Evolutionary conservation across 1,140 invertebrate genomes (phyloP).

Genomic region (Ptiloglossa arizonensis): DNA sequence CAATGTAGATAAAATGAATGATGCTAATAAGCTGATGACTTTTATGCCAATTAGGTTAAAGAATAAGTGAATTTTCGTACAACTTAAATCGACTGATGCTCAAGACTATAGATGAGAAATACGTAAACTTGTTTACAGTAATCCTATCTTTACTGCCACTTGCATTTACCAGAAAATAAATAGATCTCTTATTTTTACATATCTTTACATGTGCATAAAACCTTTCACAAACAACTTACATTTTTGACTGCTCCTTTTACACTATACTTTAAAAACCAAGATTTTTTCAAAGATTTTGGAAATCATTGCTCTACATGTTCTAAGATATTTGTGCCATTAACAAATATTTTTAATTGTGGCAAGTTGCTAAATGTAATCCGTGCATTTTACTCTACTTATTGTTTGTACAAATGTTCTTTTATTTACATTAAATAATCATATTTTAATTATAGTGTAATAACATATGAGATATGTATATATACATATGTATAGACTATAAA

Average conservation of each 20-base stretch:
- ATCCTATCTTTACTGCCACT: constrained; percentile 43
- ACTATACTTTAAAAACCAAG: constrained; percentile 5
- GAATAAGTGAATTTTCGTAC: neutral
- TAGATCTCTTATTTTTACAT: constrained; percentile 26
- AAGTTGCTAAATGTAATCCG: constrained; percentile 22
- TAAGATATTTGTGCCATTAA: constrained; percentile 12
- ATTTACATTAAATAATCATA: constrained; percentile 23
- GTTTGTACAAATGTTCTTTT: neutral
- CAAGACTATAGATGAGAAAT: constrained; percentile 25
- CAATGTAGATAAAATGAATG: neutral
- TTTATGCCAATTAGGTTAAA: neutral
- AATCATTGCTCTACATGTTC: neutral
- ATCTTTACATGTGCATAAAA: constrained; percentile 5
- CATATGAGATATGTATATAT: neutral
- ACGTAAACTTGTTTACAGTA: constrained; percentile 13
- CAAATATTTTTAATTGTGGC: constrained; percentile 5
- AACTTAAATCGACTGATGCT: constrained; percentile 37
- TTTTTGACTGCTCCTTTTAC: constrained; percentile 33
- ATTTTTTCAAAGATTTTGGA: constrained; percentile 5
- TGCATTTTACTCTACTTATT: constrained; percentile 15
- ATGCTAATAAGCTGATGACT: neutral
- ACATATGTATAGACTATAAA: neutral
- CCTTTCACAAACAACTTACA: constrained; percentile 19
- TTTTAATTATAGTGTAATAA: neutral
- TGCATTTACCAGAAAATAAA: constrained; percentile 61